Percentiles rank a stretch among this genome's conserved stretches.
These are phyloP conservation scores for Bibio marci DNA, from an alignment of 2,888 invertebrate genomes.

Conservation along the genomic window DNA sequence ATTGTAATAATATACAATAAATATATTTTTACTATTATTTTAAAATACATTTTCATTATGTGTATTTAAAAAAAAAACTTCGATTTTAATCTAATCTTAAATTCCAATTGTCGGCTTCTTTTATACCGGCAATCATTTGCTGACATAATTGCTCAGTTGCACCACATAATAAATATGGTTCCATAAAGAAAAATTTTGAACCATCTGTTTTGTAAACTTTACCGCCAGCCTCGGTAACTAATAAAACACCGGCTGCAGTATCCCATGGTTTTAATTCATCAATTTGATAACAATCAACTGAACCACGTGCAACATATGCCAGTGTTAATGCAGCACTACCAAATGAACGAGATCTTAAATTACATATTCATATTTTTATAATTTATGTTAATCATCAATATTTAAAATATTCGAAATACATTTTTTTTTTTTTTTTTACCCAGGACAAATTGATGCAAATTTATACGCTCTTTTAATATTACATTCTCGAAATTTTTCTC, in stretches of 20 bases:
- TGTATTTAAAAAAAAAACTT: too few species aligned
- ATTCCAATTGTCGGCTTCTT: neutral
- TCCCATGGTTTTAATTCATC: conserved; percentile 63
- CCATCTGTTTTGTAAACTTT: conserved; percentile 43
- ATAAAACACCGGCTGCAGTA: conserved; percentile 52
- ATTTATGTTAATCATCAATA: too few species aligned
- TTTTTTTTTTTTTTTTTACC: too few species aligned
- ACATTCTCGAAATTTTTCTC: too few species aligned
- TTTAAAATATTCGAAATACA: too few species aligned
- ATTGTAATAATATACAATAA: too few species aligned
- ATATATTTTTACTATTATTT: too few species aligned
- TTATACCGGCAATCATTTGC: conserved; percentile 23
- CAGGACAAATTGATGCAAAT: too few species aligned
- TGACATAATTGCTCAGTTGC: conserved; percentile 30
- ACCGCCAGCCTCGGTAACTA: conserved; percentile 63
- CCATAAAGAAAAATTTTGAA: conserved; percentile 35
- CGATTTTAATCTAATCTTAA: too few species aligned
- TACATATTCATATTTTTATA: too few species aligned
- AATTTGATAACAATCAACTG: conserved; percentile 47
- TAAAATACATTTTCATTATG: too few species aligned
- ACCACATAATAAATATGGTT: conserved; percentile 34
- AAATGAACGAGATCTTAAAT: conserved; percentile 39
- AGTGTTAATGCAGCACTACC: conserved; percentile 58
- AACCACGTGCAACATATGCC: conserved; percentile 53
- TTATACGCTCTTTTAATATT: too few species aligned